These are phyloP conservation scores for Casuarius casuarius DNA, from an alignment of 2,113 vertebrate genomes.

Conservation along the genomic window DNA sequence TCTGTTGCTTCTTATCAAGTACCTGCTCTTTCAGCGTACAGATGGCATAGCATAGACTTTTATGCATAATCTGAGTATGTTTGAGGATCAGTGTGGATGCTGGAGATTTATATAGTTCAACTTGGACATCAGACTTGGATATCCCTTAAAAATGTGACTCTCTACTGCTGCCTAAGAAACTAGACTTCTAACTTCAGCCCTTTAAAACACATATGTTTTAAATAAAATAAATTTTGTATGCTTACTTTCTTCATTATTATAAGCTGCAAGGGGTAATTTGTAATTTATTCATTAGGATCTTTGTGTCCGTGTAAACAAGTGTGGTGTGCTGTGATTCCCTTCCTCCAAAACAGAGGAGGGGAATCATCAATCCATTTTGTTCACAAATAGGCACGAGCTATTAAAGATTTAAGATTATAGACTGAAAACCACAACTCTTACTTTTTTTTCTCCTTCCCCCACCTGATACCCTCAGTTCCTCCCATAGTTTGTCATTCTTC, in stretches of 20 bases:
- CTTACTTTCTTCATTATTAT: not conserved
- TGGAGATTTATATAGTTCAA: accelerated
- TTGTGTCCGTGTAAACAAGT: not conserved
- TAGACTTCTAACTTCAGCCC: not conserved
- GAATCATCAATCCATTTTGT: not conserved
- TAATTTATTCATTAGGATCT: not conserved
- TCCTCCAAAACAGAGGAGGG: not conserved
- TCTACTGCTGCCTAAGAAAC: not conserved
- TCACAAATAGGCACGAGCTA: not conserved
- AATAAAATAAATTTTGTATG: no score
- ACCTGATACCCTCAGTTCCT: not conserved
- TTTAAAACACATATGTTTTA: not conserved
- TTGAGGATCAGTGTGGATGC: accelerated
- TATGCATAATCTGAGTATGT: accelerated
- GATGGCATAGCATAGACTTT: accelerated
- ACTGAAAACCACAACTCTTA: not conserved
- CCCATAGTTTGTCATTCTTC: not conserved
- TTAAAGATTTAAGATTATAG: not conserved
- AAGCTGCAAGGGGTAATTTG: not conserved
- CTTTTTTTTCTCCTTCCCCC: not conserved
- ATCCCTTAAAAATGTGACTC: not conserved
- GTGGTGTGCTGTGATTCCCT: not conserved
- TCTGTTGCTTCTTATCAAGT: not conserved
- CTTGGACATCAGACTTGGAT: accelerated
- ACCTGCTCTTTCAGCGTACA: accelerated